Evolutionary conservation across 2,797 vertebrate genomes (phyloP), one percentile per base, ranked within the genome.

Genomic region (Liasis olivaceus): DNA sequence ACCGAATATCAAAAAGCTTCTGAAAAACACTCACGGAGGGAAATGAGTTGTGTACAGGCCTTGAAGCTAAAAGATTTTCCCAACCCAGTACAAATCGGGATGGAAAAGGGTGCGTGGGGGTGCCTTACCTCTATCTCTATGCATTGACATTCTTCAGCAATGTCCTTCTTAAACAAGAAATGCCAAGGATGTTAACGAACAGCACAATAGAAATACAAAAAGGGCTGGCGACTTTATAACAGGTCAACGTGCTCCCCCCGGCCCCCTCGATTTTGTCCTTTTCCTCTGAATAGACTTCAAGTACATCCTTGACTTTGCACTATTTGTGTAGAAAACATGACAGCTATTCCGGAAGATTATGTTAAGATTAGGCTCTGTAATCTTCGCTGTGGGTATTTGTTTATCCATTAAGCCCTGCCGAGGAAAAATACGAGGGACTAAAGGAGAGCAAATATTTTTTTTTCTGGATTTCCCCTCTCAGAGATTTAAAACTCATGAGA

Each of bases 231-330:
- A 6, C 54, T 63, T 69, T 24, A 4, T 63, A 91, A 26, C 24
- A 51, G 94, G 95, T 95, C 96, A 89, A 84, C n/a, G 69, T 91
- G 95, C 93, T 94, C 94, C 56, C 51, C 15, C 13, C 51, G 12
- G 11, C 85, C 51, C 42, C 54, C 14, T 4, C 36, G 8, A 47
- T 47, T 47, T 81, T 24, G 36, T 24, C 36, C 36, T 3, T 11
- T 22, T 42, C 36, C 11, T 81, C 20, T 12, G 72, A 81, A 51
- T 8, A 81, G 72, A 20, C 72, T 81, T 81, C 72, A 81, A 47
- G 3, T 9, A 24, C 9, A 81, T 42, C 72, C 72, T 81, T 81
- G 72, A 81, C 12, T 47, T 47, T 22, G 17, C 20, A 47, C 47
- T 24, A 12, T 81, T 81, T 81, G 9, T 5, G 36, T 5, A 24